Percentiles rank a stretch among this genome's conserved stretches.
phyloP scores from a whole-genome alignment of 2,888 invertebrate species.

The Ectropis crepuscularia region DNA sequence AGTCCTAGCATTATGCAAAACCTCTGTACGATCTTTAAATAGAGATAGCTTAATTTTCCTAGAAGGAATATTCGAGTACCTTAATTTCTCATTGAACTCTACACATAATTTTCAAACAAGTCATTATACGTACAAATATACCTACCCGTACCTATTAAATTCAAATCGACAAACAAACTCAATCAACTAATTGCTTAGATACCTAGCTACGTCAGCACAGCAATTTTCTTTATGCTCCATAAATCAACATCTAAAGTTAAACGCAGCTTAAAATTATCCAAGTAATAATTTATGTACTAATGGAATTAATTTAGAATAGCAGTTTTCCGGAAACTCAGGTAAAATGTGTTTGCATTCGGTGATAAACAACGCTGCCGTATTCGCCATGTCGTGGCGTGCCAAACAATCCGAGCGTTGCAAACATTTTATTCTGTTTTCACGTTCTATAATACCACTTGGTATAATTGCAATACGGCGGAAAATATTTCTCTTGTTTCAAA shows the following conservation, averaged over 20 bases:
- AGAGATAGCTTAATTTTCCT: no score
- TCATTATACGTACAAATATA: no score
- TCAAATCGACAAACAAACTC: background rate
- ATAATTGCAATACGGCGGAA: no score
- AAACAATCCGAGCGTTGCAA: constrained; percentile 17
- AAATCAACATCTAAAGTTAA: constrained; percentile 1
- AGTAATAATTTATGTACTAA: constrained; percentile 25
- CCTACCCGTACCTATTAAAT: no score
- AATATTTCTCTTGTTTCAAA: no score
- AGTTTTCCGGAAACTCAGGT: constrained; percentile 18
- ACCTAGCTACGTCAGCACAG: background rate
- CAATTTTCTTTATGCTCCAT: background rate
- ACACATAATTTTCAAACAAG: no score
- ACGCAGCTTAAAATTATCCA: background rate
- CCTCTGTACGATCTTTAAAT: no score
- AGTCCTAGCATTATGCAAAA: no score
- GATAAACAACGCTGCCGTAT: constrained; percentile 16
- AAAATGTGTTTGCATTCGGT: constrained; percentile 16
- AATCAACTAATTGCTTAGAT: constrained; percentile 4
- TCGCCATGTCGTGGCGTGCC: constrained; percentile 10
- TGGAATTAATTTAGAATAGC: constrained; percentile 24
- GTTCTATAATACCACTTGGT: background rate
- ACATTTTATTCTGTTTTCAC: background rate
- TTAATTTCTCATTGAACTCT: no score
- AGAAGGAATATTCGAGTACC: no score